Base-by-base conservation (phyloP, 2,888 invertebrate species). In the Amorpha juglandis region DNA sequence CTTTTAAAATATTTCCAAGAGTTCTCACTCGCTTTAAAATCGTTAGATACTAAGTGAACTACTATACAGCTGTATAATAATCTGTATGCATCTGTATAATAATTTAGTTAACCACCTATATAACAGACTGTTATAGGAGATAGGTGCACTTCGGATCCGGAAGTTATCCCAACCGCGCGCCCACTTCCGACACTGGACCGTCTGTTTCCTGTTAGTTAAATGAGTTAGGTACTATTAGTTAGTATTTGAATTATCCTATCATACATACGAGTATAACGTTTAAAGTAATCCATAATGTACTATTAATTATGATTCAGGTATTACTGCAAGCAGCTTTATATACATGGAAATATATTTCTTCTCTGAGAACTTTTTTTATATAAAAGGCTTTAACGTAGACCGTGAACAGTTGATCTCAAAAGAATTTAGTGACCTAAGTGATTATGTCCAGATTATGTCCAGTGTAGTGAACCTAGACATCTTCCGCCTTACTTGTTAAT, bases 91-190 rank as follows among this genome's bases (percentile, higher is more conserved):
- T 21, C 21, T 21, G n/a, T 14, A 42, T 14, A 21, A 52, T 21
- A 27, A 12, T 21, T 2, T 21, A 53, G 58, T 42, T 38, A 35
- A 35, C 6, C 35, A 35, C 35, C 35, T 11, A n/a, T n/a, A n/a
- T n/a, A n/a, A n/a, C n/a, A n/a, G n/a, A n/a, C n/a, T 58, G 38
- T 16, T 16, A 19, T 19, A 63, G 19, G n/a, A 33, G 48, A 47
- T 63, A 63, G n/a, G 11, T 63, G 47, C 65, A 71, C 65, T 58
- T 70, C 83, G 82, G 83, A 82, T 77, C 64, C 78, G 80, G 81
- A 82, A 79, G 80, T 78, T 79, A 79, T 78, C 73, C 76, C 74
- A 74, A 73, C 74, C 78, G 77, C 76, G 72, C 72, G 72, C 69
- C 72, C 76, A 72, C 78, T 74, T 84, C 84, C 84, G 77, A 68